Conservation (phyloP, 1,140 invertebrate genomes). For the Saccostrea echinata region DNA sequence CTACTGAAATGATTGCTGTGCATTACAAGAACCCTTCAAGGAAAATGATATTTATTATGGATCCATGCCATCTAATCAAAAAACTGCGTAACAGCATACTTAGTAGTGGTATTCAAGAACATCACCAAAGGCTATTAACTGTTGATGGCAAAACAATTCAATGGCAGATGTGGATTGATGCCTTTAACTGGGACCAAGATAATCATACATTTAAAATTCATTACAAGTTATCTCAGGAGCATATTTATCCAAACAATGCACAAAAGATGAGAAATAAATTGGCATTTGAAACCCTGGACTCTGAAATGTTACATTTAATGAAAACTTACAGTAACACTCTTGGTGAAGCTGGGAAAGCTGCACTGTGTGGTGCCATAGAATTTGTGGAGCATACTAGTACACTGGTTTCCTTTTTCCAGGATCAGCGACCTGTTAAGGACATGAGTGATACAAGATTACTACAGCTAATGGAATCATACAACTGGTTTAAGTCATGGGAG, state of each 20-base stretch:
- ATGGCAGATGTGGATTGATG: constrained; percentile 46
- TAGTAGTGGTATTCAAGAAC: not conserved
- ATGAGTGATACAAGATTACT: constrained; percentile 18
- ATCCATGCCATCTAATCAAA: constrained; percentile 44
- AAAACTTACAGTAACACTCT: constrained; percentile 30
- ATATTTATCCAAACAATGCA: constrained; percentile 40
- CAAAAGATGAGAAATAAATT: constrained; percentile 44
- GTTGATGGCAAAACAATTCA: constrained; percentile 15
- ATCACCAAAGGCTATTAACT: constrained; percentile 17
- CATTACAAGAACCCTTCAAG: constrained; percentile 29
- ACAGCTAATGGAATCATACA: constrained; percentile 27
- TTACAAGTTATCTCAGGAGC: constrained; percentile 17
- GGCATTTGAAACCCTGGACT: constrained; percentile 6
- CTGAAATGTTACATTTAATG: constrained; percentile 40
- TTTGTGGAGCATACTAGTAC: constrained; percentile 26
- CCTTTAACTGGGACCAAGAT: constrained; percentile 31
- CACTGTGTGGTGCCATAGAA: constrained; percentile 2
- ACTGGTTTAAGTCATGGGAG: constrained; percentile 32
- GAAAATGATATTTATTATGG: constrained; percentile 40
- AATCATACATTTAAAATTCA: constrained; percentile 1
- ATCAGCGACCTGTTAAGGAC: constrained; percentile 43
- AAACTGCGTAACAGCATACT: constrained; percentile 45
- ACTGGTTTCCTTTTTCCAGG: constrained; percentile 36
- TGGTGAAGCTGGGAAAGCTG: constrained; percentile 23
- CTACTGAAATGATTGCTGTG: constrained; percentile 13